A percentile compares a stretch with the other conserved stretches of the same genome.
phyloP scores from a whole-genome alignment of 1,140 invertebrate species.

The Pseudomyrmex sp. region DNA sequence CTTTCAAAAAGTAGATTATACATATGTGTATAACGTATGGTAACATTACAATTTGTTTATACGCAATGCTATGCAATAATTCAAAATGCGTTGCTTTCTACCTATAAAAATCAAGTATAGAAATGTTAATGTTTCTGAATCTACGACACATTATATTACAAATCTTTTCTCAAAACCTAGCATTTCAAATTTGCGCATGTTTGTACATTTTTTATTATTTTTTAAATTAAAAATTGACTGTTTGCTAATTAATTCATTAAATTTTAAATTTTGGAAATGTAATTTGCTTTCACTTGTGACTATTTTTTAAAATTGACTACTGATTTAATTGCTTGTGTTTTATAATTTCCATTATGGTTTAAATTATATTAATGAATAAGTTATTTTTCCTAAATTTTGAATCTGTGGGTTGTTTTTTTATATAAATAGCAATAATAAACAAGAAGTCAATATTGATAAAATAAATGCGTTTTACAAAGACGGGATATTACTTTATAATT shows the following conservation, averaged over 20 bases:
- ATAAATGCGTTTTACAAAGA: not conserved
- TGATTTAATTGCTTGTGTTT: not conserved
- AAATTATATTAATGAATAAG: not conserved
- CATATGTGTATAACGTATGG: not conserved
- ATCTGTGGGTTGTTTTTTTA: not conserved
- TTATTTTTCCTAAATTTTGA: not conserved
- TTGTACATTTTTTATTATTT: not conserved
- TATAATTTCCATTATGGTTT: not conserved
- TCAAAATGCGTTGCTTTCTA: not conserved
- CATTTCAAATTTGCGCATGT: too few species aligned
- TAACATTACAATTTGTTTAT: not conserved
- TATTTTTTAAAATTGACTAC: not conserved
- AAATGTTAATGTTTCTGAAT: slow-evolving; percentile 8
- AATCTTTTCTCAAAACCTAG: too few species aligned
- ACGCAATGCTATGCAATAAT: not conserved
- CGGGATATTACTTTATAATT: slow-evolving; percentile 13
- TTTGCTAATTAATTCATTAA: not conserved
- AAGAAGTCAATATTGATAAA: not conserved
- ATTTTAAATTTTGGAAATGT: not conserved
- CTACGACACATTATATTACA: too few species aligned
- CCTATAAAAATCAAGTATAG: not conserved
- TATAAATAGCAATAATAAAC: not conserved
- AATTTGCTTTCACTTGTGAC: not conserved
- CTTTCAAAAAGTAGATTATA: slow-evolving; percentile 9
- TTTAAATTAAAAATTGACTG: not conserved